A percentile compares a stretch with the other conserved stretches of the same genome.
Conservation (phyloP, 30 jellyfish, hydroid and myxozoan genomes). For the Aurelia coerulea region DNA sequence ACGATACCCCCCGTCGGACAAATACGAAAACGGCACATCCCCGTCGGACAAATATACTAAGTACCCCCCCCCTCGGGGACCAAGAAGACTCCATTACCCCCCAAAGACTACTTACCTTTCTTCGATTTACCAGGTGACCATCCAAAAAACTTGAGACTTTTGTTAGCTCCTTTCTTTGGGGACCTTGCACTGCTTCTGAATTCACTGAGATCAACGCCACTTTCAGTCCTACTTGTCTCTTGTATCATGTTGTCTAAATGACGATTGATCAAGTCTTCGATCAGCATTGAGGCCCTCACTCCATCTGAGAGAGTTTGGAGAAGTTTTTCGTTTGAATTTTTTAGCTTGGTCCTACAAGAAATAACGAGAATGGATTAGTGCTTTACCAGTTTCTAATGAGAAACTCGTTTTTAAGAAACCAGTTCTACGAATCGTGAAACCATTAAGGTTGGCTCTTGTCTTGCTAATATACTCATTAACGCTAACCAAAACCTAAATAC, state of each 20-base stretch:
- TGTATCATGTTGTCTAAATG: constrained; percentile 57
- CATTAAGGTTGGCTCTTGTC: no score
- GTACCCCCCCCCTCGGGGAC: no score
- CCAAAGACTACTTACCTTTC: constrained; percentile 3
- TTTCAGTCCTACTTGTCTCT: constrained; percentile 67
- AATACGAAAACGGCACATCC: no score
- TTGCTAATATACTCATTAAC: no score
- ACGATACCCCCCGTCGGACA: no score
- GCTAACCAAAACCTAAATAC: no score
- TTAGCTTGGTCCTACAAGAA: constrained; percentile 28
- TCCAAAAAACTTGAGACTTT: constrained; percentile 18
- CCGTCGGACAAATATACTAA: no score
- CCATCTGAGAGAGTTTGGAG: constrained; percentile 41
- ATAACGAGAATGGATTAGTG: not conserved
- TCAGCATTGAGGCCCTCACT: constrained; percentile 37
- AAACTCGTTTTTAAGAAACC: no score
- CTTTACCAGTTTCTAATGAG: no score
- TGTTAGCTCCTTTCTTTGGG: not conserved
- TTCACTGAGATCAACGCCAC: constrained; percentile 60
- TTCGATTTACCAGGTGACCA: constrained; percentile 43
- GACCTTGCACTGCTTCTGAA: constrained; percentile 24
- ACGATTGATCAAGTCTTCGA: constrained; percentile 61
- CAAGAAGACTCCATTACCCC: no score
- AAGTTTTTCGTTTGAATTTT: constrained; percentile 50
- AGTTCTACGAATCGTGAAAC: no score